Conservation (phyloP, 2,888 invertebrate genomes). For the Agelastica alni region DNA sequence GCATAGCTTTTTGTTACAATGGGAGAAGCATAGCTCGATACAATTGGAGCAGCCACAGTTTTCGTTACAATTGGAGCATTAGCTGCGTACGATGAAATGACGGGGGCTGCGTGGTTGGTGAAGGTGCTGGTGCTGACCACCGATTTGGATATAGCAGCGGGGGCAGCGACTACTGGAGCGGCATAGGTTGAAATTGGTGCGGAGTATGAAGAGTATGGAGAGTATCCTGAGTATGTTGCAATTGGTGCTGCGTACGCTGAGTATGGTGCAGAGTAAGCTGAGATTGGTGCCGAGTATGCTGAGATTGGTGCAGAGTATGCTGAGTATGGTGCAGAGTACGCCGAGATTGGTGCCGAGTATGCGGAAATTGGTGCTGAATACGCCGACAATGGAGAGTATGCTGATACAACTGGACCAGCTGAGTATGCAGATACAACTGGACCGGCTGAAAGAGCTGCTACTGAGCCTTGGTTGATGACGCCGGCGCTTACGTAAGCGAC, state of each 20-base stretch:
- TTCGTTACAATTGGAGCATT: slow-evolving; percentile 49
- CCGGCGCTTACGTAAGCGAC: slow-evolving; percentile 67
- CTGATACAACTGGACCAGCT: neutral
- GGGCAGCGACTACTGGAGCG: slow-evolving; percentile 53
- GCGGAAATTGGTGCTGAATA: neutral
- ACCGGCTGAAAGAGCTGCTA: slow-evolving; percentile 47
- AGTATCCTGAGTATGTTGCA: neutral
- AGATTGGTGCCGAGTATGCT: neutral
- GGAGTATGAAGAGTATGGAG: neutral
- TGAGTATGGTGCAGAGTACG: neutral
- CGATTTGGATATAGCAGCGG: slow-evolving; percentile 54
- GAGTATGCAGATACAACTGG: slow-evolving; percentile 49
- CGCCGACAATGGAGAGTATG: no score
- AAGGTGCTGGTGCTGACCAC: slow-evolving; percentile 63
- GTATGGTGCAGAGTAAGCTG: neutral
- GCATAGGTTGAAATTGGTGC: slow-evolving; percentile 43
- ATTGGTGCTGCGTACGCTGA: slow-evolving; percentile 2
- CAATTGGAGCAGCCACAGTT: neutral
- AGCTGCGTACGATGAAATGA: slow-evolving; percentile 37
- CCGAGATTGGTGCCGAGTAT: neutral
- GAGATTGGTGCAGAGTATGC: slow-evolving; percentile 3
- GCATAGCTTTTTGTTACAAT: slow-evolving; percentile 38
- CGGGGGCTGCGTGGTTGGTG: slow-evolving; percentile 49
- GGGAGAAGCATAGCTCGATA: slow-evolving; percentile 37
- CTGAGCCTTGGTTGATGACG: slow-evolving; percentile 51